A percentile compares a stretch with the other conserved stretches of the same genome.
phyloP scores from a whole-genome alignment of 2,113 vertebrate species.

The Trematocara unimaculatum region DNA sequence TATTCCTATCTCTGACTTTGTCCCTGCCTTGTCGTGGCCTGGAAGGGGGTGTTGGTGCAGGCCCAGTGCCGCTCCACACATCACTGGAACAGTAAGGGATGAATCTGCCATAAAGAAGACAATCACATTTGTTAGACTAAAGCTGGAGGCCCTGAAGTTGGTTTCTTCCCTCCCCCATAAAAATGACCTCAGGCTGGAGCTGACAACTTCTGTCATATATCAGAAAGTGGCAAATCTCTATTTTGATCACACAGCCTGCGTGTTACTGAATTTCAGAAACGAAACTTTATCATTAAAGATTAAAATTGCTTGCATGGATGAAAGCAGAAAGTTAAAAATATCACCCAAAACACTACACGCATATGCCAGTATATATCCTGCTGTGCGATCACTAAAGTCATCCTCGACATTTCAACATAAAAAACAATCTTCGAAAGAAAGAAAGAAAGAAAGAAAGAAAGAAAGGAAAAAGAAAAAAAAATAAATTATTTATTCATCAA shows the following conservation, averaged over 20 bases:
- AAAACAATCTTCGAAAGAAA: neutral
- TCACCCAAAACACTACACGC: neutral
- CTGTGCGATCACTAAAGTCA: neutral
- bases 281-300: neutral
- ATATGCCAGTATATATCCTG: neutral
- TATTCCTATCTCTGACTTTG: slow-evolving; percentile 44
- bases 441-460: neutral
- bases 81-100: slow-evolving; percentile 84
- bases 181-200: neutral
- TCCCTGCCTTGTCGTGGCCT: slow-evolving; percentile 52
- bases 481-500: neutral
- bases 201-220: neutral
- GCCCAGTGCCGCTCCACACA: slow-evolving; percentile 80
- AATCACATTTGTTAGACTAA: neutral
- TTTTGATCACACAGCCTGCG: neutral
- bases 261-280: neutral
- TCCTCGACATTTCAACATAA: neutral
- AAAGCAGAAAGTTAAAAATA: neutral
- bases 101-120: slow-evolving; percentile 62
- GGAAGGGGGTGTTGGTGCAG: slow-evolving; percentile 44
- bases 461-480: neutral
- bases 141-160: neutral
- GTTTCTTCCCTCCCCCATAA: neutral
- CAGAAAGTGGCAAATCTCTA: neutral
- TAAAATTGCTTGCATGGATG: neutral